Evolutionary conservation across 2,113 vertebrate species (phyloP), one percentile per base, ranked within the genome.

Genomic region (Thalassoma bifasciatum): DNA sequence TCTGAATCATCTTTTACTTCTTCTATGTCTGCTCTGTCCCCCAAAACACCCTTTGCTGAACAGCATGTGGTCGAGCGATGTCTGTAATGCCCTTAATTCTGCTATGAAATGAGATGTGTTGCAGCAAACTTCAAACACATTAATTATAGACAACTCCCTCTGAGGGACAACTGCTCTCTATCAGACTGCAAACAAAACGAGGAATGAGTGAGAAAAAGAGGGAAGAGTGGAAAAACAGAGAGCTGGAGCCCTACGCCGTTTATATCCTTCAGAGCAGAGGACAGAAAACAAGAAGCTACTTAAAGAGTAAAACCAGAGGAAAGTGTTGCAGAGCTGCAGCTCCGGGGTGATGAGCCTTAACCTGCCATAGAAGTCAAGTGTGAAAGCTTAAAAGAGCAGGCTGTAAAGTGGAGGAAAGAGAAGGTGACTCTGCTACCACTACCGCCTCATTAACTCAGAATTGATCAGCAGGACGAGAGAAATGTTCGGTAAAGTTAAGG

Each of bases 101-200:
- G 47, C 77, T 82, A 71, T 77, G 66, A 89, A 92, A 87, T 92
- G 64, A 88, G 81, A 82, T 62, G 75, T 83, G 82, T 78, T 88
- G 88, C 84, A 62, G 83, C 78, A 87, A 85, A 92, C 87, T 91
- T 92, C 87, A 92, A 91, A 92, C 86, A 88, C 81, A 76, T 90
- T 92, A 86, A 92, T 92, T 91, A 92, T 85, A 90, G 86, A 88
- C 9, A 34, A 62, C 40, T 61, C 70, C 84, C 89, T 92, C 85
- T 69, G 69, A 87, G 86, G 87, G 88, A 75, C 57, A 69, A 37
- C 42, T 16, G 19, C 77, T 80, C 81, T 87, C 75, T 72, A 78
- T 77, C 84, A 79, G 30, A 40, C 68, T 71, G 58, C 61, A 85
- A 83, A 89, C 83, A 90, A 86, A 87, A 84, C 8, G 68, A 81